Evolutionary conservation across 2,888 invertebrate genomes (phyloP).

Genomic region (Thyatira batis): DNA sequence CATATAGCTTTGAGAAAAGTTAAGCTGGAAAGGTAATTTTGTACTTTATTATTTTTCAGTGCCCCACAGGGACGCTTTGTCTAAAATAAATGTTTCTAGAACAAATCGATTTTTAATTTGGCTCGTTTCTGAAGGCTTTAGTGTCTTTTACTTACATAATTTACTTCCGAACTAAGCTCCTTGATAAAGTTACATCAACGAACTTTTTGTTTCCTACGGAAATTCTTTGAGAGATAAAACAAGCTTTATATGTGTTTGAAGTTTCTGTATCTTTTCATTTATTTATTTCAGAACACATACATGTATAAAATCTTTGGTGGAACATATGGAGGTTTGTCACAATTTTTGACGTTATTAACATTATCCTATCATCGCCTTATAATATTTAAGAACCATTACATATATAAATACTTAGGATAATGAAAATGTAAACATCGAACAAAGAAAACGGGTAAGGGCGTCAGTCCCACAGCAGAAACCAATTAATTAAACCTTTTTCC

Average conservation of each 20-base stretch:
- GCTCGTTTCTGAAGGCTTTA: constrained; percentile 13
- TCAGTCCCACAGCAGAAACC: constrained; percentile 33
- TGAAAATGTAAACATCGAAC: constrained; percentile 11
- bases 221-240: not conserved
- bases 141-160: constrained; percentile 8
- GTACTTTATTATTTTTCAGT: constrained; percentile 62
- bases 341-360: no score
- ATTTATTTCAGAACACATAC: no score
- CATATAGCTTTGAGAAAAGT: constrained; percentile 50
- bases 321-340: no score
- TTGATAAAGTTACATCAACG: not conserved
- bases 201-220: not conserved
- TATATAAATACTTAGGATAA: not conserved
- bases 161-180: constrained; percentile 10
- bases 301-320: no score
- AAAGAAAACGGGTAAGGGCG: constrained; percentile 30
- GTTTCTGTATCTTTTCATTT: no score
- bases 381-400: no score
- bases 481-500: constrained; percentile 44
- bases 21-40: constrained; percentile 58
- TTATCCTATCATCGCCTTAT: no score
- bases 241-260: not conserved
- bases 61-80: constrained; percentile 44
- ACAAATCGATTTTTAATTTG: constrained; percentile 50
- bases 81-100: constrained; percentile 50